Evolutionary conservation across 2,888 invertebrate species (phyloP).

Genomic region (Malthinus seriepunctatus): DNA sequence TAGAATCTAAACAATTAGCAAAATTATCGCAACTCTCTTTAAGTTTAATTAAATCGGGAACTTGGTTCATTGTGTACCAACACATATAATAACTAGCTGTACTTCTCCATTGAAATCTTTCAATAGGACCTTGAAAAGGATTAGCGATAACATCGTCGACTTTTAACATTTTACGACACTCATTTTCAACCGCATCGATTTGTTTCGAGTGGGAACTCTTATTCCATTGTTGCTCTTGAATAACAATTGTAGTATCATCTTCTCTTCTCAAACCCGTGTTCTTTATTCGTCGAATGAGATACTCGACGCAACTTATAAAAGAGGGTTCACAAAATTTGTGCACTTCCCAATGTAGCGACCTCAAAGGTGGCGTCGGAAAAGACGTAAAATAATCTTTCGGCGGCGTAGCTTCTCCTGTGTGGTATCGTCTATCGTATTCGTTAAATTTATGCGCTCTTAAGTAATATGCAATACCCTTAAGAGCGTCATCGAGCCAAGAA

Average conservation of each 20-base stretch:
- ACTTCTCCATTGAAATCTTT: conserved; percentile 65
- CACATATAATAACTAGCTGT: conserved; percentile 71
- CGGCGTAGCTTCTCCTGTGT: conserved; percentile 36
- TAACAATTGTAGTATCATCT: conserved; percentile 58
- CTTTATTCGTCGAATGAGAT: conserved; percentile 52
- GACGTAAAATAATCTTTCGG: conserved; percentile 48
- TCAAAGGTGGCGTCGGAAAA: conserved; percentile 62
- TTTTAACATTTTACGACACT: conserved; percentile 56
- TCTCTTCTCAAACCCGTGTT: conserved; percentile 50
- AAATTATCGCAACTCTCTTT: conserved; percentile 65
- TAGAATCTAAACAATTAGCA: conserved; percentile 60
- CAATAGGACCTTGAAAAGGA: conserved; percentile 62
- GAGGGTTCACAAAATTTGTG: conserved; percentile 58
- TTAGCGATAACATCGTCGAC: conserved; percentile 55
- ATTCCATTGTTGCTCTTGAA: conserved; percentile 57
- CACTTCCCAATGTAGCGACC: conserved; percentile 66
- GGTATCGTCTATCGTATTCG: conserved; percentile 62
- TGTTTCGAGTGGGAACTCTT: conserved; percentile 46
- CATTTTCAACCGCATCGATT: conserved; percentile 54
- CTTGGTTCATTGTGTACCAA: conserved; percentile 65
- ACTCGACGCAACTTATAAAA: conserved; percentile 62
- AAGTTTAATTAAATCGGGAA: conserved; percentile 57
- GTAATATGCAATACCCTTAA: conserved; percentile 64
- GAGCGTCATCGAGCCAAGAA: conserved; percentile 54
- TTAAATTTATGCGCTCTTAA: conserved; percentile 66